phyloP scores from a whole-genome alignment of 2,888 invertebrate genomes.

The Drosophila bunnanda region DNA sequence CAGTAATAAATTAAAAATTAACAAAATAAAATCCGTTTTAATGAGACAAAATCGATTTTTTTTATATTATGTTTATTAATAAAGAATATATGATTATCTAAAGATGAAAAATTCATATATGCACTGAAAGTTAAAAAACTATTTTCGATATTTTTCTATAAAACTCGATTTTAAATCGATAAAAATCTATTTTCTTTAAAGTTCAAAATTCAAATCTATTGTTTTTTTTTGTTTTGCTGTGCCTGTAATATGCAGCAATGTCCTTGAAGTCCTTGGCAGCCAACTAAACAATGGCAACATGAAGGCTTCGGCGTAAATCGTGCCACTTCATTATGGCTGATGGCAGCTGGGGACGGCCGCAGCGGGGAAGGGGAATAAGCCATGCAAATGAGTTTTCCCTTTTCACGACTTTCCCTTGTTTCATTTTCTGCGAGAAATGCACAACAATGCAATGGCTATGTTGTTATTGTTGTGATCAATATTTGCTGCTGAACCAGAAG shows the following conservation, averaged over 20 bases:
- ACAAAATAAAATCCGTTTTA: too few relatives aligned
- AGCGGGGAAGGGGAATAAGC: slow-evolving; percentile 32
- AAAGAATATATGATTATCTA: too few relatives aligned
- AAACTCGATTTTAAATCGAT: background rate
- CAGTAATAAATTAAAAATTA: too few relatives aligned
- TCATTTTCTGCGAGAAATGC: slow-evolving; percentile 19
- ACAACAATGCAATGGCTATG: slow-evolving; percentile 17
- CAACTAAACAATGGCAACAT: slow-evolving; percentile 47
- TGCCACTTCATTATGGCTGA: slow-evolving; percentile 48
- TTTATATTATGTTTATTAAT: too few relatives aligned
- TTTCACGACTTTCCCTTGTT: slow-evolving; percentile 34
- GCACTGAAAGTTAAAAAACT: too few relatives aligned
- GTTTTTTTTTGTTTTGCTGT: too few relatives aligned
- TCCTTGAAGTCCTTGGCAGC: slow-evolving; percentile 44
- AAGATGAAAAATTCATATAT: too few relatives aligned
- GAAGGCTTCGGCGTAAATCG: slow-evolving; percentile 47
- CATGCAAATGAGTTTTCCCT: slow-evolving; percentile 45
- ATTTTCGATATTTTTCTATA: background rate
- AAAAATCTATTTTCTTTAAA: background rate
- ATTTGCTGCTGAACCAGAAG: slow-evolving; percentile 14
- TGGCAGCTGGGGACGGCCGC: slow-evolving; percentile 24
- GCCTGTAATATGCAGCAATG: slow-evolving; percentile 16
- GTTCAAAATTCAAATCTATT: too few relatives aligned
- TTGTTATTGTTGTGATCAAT: slow-evolving; percentile 15
- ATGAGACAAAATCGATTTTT: too few relatives aligned